Percentiles rank a stretch among this genome's conserved stretches.
phyloP scores from a whole-genome alignment of 2,888 invertebrate species.

The Notocelia uddmanniana region DNA sequence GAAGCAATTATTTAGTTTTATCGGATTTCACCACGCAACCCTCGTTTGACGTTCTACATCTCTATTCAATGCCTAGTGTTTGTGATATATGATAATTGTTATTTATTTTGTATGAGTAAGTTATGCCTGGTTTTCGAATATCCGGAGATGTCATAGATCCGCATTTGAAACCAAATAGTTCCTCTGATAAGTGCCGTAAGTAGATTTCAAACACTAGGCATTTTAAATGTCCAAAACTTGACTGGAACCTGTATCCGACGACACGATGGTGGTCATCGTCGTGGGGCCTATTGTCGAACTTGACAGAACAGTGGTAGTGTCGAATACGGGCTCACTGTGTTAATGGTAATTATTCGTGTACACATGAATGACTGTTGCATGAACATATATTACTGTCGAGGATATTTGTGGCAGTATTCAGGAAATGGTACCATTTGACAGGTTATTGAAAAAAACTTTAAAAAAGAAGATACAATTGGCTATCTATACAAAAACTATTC shows the following conservation, averaged over 20 bases:
- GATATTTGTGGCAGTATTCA: too few relatives aligned
- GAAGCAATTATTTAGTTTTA: too few relatives aligned
- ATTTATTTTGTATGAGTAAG: not conserved
- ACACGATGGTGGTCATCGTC: not conserved
- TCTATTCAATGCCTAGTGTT: not conserved
- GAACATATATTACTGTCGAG: constrained; percentile 38
- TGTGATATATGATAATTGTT: constrained; percentile 6
- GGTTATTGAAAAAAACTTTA: too few relatives aligned
- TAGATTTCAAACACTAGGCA: constrained; percentile 26
- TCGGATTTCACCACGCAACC: too few relatives aligned
- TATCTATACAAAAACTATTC: too few relatives aligned
- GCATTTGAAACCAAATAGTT: not conserved
- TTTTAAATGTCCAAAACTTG: constrained; percentile 25
- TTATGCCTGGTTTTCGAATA: constrained; percentile 31
- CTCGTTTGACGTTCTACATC: too few relatives aligned
- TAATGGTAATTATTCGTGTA: constrained; percentile 25
- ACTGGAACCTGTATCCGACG: constrained; percentile 35
- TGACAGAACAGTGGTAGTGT: not conserved
- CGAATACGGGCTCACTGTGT: constrained; percentile 40
- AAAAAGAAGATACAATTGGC: too few relatives aligned
- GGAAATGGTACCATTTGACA: too few relatives aligned
- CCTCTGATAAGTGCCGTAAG: not conserved
- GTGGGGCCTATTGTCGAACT: not conserved
- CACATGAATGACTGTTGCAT: constrained; percentile 42
- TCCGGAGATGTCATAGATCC: not conserved